Evolutionary conservation across 2,113 vertebrate genomes (phyloP), one percentile per base, ranked within the genome.

Genomic region (Oncorhynchus masou): DNA sequence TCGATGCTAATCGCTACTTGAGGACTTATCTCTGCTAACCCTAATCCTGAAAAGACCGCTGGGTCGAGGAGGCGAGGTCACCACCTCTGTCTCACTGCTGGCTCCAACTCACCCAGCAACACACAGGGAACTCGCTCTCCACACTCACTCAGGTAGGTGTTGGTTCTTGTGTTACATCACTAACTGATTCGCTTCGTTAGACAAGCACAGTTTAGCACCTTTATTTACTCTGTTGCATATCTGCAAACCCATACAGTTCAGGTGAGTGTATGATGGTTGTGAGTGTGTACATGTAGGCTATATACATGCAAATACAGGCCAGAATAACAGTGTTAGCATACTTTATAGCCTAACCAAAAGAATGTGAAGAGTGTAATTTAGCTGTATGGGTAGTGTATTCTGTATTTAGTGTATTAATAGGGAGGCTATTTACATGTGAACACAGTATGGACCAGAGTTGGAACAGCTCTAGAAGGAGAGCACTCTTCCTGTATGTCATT

Each of bases 221-320:
- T 9, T 0, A 27, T 45, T 68, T 70, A 24, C 45, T 77, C 4
- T 29, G 76, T 74, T 24, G 67, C 25, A 76, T 24, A 71, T 62
- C 25, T 12, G 54, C 62, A 74, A 78, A 79, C 64, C 7, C 67
- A 59, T 51, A 60, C 48, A 71, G 54, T 9, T 27, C 64, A 85
- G 83, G 89, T 89, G 71, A 75, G 86, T 29, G 9, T 66, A 24
- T 67, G 65, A 13, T 68, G 31, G 12, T 19, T 34, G 29, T 34
- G 16, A 24, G 27, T 24, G 64, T 66, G 64, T 27, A 8, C 25
- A 27, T 66, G 64, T 24, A 5, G 60, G 3, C 20, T 66, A n/a
- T 66, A n/a, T 66, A 12, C 15, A 27, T n/a, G 6, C 39, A 45
- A 45, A 11, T 45, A 45, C 9, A 11, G 8, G 39, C 39, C 39